These are phyloP conservation scores for Eilema depressum DNA, from an alignment of 2,888 invertebrate genomes.

Conservation along the genomic window DNA sequence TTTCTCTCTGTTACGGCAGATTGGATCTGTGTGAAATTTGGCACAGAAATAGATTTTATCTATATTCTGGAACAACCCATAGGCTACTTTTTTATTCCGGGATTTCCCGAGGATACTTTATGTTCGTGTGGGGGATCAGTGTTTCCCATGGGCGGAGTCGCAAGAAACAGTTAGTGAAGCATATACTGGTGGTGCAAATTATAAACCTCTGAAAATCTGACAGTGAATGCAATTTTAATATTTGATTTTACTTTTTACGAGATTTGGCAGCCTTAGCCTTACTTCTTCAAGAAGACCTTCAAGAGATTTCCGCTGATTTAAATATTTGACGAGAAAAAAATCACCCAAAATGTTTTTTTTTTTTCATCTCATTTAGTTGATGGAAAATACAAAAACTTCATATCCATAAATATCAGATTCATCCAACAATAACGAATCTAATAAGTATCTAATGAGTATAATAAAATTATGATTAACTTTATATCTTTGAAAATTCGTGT, in stretches of 20 bases:
- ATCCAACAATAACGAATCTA: neutral
- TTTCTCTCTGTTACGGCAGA: neutral
- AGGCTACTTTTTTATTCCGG: neutral
- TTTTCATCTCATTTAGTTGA: neutral
- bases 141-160: neutral
- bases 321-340: neutral
- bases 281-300: too few relatives aligned
- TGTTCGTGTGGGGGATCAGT: too few relatives aligned
- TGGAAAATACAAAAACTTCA: neutral
- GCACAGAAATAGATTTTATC: neutral
- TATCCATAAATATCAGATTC: neutral
- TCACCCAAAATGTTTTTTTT: too few relatives aligned
- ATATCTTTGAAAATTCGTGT: too few relatives aligned
- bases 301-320: neutral
- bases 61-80: too few relatives aligned
- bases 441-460: too few relatives aligned
- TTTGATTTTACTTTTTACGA: neutral
- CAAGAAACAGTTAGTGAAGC: neutral
- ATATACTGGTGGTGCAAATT: conserved; percentile 30
- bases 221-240: conserved; percentile 23
- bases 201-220: conserved; percentile 16
- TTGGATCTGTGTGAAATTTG: neutral
- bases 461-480: neutral
- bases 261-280: neutral
- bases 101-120: neutral